phyloP scores from a whole-genome alignment of 2,888 invertebrate genomes.

The Cactoblastis cactorum region DNA sequence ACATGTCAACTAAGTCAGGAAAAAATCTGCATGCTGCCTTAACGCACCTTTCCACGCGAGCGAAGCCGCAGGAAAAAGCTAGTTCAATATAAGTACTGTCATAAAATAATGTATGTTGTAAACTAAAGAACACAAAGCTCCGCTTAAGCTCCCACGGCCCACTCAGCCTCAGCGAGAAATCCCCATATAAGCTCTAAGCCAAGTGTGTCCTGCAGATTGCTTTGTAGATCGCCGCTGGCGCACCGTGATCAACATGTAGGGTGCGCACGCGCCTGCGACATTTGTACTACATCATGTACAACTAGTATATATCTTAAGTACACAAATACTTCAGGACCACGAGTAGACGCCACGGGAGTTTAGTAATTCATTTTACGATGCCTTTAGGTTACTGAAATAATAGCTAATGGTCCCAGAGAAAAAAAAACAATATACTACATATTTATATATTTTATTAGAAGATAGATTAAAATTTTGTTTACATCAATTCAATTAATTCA shows the following conservation, averaged over 20 bases:
- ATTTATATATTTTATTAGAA: no score
- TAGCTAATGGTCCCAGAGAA: no score
- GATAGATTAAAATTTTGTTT: no score
- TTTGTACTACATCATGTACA: background rate
- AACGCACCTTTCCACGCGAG: background rate
- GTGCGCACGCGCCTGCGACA: background rate
- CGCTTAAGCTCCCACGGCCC: slow-evolving; percentile 7
- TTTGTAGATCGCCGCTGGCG: slow-evolving; percentile 10
- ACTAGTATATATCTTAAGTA: no score
- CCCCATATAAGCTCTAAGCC: background rate
- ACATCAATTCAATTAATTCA: no score
- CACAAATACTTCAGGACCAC: no score
- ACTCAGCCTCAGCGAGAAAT: background rate
- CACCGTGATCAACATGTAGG: slow-evolving; percentile 6
- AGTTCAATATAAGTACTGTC: background rate
- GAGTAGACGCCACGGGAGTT: no score
- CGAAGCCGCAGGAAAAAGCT: no score
- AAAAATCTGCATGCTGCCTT: background rate
- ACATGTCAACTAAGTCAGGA: no score
- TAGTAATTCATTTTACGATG: no score
- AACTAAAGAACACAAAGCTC: slow-evolving; percentile 5
- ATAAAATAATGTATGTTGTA: background rate
- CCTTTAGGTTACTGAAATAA: no score
- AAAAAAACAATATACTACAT: no score
- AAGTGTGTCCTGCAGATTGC: slow-evolving; percentile 7